Base-by-base conservation (phyloP, 2,888 invertebrate species). In the Panopea generosa region DNA sequence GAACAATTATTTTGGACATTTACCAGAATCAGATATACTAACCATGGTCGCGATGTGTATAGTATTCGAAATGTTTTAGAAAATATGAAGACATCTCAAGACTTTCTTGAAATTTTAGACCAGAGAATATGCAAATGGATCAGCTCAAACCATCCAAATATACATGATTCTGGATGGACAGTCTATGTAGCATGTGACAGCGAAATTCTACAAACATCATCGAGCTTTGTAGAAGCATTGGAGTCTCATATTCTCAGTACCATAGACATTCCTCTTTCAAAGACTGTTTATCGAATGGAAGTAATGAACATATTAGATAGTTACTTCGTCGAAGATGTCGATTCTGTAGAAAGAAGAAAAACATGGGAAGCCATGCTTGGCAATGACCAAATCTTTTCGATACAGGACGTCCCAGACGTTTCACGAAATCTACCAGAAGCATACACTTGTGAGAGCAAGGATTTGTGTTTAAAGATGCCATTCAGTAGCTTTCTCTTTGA, bases 1-100 rank as follows among this genome's bases (percentile, higher is more conserved):
- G 75, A 84, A 11, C 71, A 83, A n/a, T 50, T 86, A 4, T 79
- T 84, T 29, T 81, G 83, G 83, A 69, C 82, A 24, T 85, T 85
- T 38, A 77, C 83, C 0, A 52, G 78, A 29, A 84, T 86, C 7
- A 65, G 69, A 49, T 86, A 84, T 50, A 45, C 53, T 6, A 38
- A 18, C 18, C 38, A 52, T 18, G 72, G 75, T 22, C 65, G 83
- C 45, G 27, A 70, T 67, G 55, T 77, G 7, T 53, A 67, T 3
- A 81, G 77, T 24, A 72, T 85, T 1, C 53, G 56, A n/a, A 18
- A 49, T 0, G n/a, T 80, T 0, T 60, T 84, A 16, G 49, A 71
- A 26, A 52, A 77, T 14, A 60, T 77, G 1, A 27, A 63, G 45
- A 1, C 9, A 0, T 74, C 61, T 27, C 45, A 53, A 2, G 9